Evolutionary conservation across 2,113 vertebrate genomes (phyloP), one percentile per base, ranked within the genome.

Genomic region (Thymallus thymallus): DNA sequence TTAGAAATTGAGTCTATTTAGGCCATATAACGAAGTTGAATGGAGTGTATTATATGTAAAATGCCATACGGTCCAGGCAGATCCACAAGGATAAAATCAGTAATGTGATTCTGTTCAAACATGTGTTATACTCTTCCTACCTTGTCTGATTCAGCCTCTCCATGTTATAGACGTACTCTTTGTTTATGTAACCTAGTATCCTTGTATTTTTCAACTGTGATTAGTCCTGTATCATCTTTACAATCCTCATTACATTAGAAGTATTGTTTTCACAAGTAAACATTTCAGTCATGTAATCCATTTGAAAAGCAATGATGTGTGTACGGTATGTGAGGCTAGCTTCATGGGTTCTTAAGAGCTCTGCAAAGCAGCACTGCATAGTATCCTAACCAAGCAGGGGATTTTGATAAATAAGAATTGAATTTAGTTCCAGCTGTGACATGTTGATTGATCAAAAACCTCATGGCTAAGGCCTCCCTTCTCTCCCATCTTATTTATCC

Each of bases 361-460:
- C 71, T 76, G 81, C 74, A 74, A 73, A 76, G 77, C 84, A 80
- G 75, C 12, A 55, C 67, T 84, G 87, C 85, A 72, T 82, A 83
- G 86, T 82, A 85, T 84, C 83, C 84, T 85, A 88, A 93, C 89
- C 92, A 92, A 93, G 93, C 92, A 91, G 91, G 94, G 93, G 90
- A 95, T 96, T 96, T 93, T 95, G 92, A 94, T 94, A 94, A 96
- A 97, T 96, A 97, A 96, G 96, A 97, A 99, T 98, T 95, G 95
- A 96, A 96, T 98, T 97, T 96, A 82, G 93, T 93, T 94, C 89
- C 93, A 92, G 91, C 93, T 95, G 94, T 96, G 96, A 95, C 96
- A 98, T 93, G 92, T 95, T 97, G 96, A 99, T 98, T 97, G 96
- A 99, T 98, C 96, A 96, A 95, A 93, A 94, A 95, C 93, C 94